These are phyloP conservation scores for Hedya salicella DNA, from an alignment of 2,888 invertebrate species.

Conservation along the genomic window DNA sequence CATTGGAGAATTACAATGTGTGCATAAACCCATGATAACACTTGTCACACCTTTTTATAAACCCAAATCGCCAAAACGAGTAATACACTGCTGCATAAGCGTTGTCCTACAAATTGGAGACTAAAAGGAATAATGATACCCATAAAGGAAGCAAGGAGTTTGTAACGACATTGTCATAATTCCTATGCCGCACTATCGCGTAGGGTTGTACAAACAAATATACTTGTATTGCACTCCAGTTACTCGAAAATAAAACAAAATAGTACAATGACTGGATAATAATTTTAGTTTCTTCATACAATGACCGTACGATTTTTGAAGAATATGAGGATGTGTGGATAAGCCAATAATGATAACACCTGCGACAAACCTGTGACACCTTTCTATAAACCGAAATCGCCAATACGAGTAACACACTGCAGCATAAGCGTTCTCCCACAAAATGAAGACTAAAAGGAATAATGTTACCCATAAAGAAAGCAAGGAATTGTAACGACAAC, in stretches of 20 bases:
- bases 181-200: constrained; percentile 16
- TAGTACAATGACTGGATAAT: no score
- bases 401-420: background rate
- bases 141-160: constrained; percentile 51
- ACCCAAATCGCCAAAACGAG: background rate
- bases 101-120: constrained; percentile 1
- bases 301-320: no score
- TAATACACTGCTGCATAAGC: background rate
- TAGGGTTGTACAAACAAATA: background rate
- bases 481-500: constrained; percentile 51
- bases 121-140: constrained; percentile 42
- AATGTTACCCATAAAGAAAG: constrained; percentile 50
- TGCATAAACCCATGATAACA: no score
- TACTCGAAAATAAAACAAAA: no score
- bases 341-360: no score
- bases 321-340: no score
- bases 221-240: no score
- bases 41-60: constrained; percentile 10
- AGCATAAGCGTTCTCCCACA: background rate
- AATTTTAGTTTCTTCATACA: no score
- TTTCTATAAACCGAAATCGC: constrained; percentile 1
- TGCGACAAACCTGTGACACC: no score
- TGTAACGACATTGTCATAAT: constrained; percentile 49
- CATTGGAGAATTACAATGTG: no score
- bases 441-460: constrained; percentile 12